Conservation (phyloP, 2,113 vertebrate species). For the Albula glossodonta region DNA sequence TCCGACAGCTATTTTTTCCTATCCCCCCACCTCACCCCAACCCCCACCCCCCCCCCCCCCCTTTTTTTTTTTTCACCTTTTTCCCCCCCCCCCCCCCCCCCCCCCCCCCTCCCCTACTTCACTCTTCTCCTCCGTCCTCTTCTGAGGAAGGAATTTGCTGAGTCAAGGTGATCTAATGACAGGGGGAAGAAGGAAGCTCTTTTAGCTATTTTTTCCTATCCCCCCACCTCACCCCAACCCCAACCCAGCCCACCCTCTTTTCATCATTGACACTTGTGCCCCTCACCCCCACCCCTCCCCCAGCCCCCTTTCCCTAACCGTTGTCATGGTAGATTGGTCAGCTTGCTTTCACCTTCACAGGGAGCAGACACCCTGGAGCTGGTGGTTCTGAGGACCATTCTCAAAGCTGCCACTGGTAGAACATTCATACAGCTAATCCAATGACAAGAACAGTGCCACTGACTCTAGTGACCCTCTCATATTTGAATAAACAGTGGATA, state of each 20-base stretch:
- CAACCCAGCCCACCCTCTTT: no score
- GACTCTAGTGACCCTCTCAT: constrained; percentile 34
- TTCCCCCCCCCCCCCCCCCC: constrained; percentile 50
- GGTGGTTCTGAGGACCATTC: constrained; percentile 71
- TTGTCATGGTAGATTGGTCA: constrained; percentile 81
- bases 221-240: no score
- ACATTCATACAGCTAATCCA: constrained; percentile 64
- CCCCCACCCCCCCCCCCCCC: constrained; percentile 49
- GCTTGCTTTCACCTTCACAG: constrained; percentile 80
- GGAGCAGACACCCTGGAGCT: constrained; percentile 71
- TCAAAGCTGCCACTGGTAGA: constrained; percentile 70
- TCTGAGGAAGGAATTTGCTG: constrained; percentile 85
- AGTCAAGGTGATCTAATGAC: constrained; percentile 87
- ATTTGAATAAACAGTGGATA: constrained; percentile 18
- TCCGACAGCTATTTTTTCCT: constrained; percentile 74
- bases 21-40: constrained; percentile 51
- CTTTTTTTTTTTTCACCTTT: constrained; percentile 49
- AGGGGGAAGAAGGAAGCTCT: constrained; percentile 72
- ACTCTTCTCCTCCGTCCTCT: constrained; percentile 60
- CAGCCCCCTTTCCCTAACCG: constrained; percentile 31
- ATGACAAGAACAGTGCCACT: background rate
- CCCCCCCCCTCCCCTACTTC: constrained; percentile 46
- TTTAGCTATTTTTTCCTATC: no score
- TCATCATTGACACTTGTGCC: constrained; percentile 64
- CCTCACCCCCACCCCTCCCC: constrained; percentile 43